These are phyloP conservation scores for Dicentrarchus labrax DNA, from an alignment of 2,113 vertebrate genomes.

Conservation along the genomic window DNA sequence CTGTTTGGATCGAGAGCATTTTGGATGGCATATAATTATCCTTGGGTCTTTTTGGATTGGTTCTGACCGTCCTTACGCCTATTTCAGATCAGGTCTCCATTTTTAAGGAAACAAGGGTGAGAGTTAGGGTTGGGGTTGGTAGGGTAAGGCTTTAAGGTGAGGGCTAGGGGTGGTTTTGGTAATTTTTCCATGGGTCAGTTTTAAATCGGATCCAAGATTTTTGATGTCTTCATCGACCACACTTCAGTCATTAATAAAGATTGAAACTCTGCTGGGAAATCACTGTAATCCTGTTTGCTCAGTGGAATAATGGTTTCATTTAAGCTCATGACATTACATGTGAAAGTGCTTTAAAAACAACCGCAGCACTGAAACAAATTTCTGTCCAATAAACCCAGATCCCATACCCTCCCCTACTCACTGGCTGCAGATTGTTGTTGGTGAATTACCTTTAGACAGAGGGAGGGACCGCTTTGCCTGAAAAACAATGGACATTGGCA, in stretches of 20 bases:
- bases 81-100: neutral
- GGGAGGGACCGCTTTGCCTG: conserved; percentile 2
- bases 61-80: neutral
- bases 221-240: neutral
- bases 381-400: conserved; percentile 9
- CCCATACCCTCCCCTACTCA: neutral
- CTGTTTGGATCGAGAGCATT: neutral
- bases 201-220: neutral
- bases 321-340: conserved; percentile 2
- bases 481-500: conserved; percentile 34
- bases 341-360: conserved; percentile 22
- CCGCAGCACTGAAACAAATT: conserved; percentile 2
- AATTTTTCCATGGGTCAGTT: neutral
- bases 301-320: conserved; percentile 2
- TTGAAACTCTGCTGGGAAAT: conserved; percentile 8
- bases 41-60: neutral
- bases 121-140: no score
- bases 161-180: no score
- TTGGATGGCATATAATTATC: conserved; percentile 4
- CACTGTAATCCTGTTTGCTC: neutral
- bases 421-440: conserved; percentile 14
- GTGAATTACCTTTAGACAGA: conserved; percentile 2
- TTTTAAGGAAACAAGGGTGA: no score
- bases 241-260: neutral
- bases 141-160: no score